Evolutionary conservation across 1,140 invertebrate genomes (phyloP).

Genomic region (Aphaenogaster rudis): DNA sequence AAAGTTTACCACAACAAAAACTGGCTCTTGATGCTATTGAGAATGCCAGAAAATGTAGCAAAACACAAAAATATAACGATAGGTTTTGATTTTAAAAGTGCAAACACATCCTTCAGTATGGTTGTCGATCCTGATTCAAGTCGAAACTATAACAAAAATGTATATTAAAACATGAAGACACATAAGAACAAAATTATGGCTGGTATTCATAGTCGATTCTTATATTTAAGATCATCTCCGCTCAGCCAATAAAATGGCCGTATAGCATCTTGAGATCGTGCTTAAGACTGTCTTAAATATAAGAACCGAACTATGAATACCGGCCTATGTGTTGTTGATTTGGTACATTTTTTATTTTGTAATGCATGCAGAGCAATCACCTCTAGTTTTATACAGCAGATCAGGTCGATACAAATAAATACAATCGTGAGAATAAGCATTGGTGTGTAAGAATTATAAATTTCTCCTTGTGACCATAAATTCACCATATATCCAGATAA

Average conservation of each 20-base stretch:
- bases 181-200: not conserved
- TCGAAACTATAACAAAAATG: conserved; percentile 88
- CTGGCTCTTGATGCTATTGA: conserved; percentile 93
- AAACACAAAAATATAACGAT: conserved; percentile 90
- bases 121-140: conserved; percentile 89
- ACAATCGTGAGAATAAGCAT: conserved; percentile 89
- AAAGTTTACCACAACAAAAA: conserved; percentile 92
- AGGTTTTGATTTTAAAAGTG: conserved; percentile 88
- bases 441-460: conserved; percentile 90
- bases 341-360: conserved; percentile 23
- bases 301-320: no score
- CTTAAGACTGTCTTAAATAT: no score
- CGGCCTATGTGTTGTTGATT: not conserved
- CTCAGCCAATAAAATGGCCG: no score
- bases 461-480: conserved; percentile 86
- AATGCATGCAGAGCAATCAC: conserved; percentile 81
- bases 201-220: no score
- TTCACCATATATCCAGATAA: conserved; percentile 90
- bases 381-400: conserved; percentile 89
- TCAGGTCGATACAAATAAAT: conserved; percentile 89
- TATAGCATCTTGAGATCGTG: no score
- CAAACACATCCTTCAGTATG: conserved; percentile 89
- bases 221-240: no score
- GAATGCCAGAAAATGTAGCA: conserved; percentile 90
- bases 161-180: conserved; percentile 58